These are phyloP conservation scores for Machimus atricapillus DNA, from an alignment of 2,888 invertebrate genomes.

Conservation along the genomic window DNA sequence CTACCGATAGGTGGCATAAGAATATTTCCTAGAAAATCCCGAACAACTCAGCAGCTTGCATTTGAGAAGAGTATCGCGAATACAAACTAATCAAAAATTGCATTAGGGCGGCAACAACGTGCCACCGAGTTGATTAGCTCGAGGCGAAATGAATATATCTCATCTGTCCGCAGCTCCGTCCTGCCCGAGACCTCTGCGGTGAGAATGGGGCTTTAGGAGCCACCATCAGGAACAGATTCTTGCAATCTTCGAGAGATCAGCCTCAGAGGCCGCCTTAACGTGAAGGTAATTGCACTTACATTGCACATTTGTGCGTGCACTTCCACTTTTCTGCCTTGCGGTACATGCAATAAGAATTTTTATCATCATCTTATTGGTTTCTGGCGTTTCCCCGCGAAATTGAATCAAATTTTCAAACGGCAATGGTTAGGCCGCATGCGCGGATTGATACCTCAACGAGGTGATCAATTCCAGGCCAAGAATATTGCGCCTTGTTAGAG, in stretches of 20 bases:
- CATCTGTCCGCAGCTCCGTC: background rate
- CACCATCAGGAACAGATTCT: background rate
- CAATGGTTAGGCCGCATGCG: background rate
- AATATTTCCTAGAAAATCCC: background rate
- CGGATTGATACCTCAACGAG: constrained; percentile 1
- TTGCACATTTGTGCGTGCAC: constrained; percentile 13
- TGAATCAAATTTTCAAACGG: background rate
- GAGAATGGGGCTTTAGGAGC: background rate
- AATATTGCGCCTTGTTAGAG: background rate
- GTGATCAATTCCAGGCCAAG: background rate
- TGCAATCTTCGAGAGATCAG: background rate
- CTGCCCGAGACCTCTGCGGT: background rate
- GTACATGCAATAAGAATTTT: constrained; percentile 28
- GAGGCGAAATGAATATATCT: constrained; percentile 1
- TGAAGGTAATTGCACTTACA: constrained; percentile 15
- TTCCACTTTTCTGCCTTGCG: background rate
- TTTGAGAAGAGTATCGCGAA: constrained; percentile 2
- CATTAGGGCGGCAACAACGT: constrained; percentile 20
- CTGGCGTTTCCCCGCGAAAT: background rate
- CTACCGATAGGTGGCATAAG: background rate
- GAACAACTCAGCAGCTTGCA: background rate
- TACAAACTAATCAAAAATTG: constrained; percentile 15
- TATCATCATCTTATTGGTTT: background rate
- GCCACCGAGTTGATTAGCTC: constrained; percentile 30
- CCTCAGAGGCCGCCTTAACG: background rate